A percentile compares a stretch with the other conserved stretches of the same genome.
These are phyloP conservation scores for Odontamblyopus lacepedii DNA, from an alignment of 2,797 vertebrate species.

Conservation along the genomic window DNA sequence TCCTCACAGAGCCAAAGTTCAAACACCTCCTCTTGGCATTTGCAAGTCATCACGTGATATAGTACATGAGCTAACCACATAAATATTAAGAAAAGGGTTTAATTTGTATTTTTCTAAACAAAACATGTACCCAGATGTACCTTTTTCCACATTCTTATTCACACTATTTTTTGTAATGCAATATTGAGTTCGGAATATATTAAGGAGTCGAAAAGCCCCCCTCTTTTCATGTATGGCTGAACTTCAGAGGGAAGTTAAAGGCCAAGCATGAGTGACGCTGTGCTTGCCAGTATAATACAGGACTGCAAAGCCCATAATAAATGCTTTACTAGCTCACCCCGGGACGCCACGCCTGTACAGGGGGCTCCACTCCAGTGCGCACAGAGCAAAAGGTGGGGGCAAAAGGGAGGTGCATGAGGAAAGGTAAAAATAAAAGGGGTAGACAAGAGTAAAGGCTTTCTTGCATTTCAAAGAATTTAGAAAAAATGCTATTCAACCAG, in stretches of 20 bases:
- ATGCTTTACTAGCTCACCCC: slow-evolving; percentile 95
- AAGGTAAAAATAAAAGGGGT: slow-evolving; percentile 41
- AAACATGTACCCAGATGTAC: slow-evolving; percentile 21
- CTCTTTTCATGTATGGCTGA: slow-evolving; percentile 80
- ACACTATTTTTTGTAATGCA: slow-evolving; percentile 59
- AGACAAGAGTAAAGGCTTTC: slow-evolving; percentile 51
- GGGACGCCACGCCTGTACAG: slow-evolving; percentile 83
- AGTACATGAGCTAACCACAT: slow-evolving; percentile 63
- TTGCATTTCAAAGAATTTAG: slow-evolving; percentile 66
- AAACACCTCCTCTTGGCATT: slow-evolving; percentile 74
- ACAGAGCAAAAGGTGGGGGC: slow-evolving; percentile 50
- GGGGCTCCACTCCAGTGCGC: slow-evolving; percentile 63
- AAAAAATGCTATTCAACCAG: slow-evolving; percentile 49
- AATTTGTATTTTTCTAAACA: slow-evolving; percentile 70
- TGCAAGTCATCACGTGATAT: slow-evolving; percentile 67
- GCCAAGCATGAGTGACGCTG: slow-evolving; percentile 92
- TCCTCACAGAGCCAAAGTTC: slow-evolving; percentile 75
- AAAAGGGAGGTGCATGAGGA: slow-evolving; percentile 45
- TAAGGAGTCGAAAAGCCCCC: slow-evolving; percentile 54
- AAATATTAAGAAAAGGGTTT: slow-evolving; percentile 41
- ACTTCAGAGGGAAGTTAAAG: slow-evolving; percentile 98
- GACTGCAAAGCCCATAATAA: slow-evolving; percentile 94
- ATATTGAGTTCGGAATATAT: slow-evolving; percentile 79
- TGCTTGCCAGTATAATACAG: slow-evolving; percentile 91
- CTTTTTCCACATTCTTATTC: slow-evolving; percentile 32